Conservation (phyloP, 2,888 invertebrate genomes). For the Pyralis farinalis region DNA sequence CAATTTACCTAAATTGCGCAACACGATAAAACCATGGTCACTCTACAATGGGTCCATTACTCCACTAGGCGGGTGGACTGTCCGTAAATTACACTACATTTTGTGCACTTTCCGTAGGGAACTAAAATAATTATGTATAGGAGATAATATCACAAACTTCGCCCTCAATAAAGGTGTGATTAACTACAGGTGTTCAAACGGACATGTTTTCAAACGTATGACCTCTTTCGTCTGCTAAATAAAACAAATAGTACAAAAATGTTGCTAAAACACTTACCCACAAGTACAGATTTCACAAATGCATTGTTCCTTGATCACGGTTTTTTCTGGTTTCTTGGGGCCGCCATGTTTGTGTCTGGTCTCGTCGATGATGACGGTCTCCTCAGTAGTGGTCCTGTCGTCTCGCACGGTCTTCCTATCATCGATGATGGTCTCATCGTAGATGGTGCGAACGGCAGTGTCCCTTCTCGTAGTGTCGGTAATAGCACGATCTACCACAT, state of each 20-base stretch:
- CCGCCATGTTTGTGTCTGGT: conserved; percentile 59
- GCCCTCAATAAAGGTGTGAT: conserved; percentile 5
- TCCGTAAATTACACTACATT: neutral
- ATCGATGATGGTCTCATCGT: conserved; percentile 67
- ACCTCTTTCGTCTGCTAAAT: neutral
- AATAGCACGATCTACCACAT: conserved; percentile 74
- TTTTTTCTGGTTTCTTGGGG: conserved; percentile 66
- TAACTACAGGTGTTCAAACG: conserved; percentile 2
- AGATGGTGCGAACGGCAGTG: conserved; percentile 66
- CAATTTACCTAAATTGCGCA: conserved; percentile 4
- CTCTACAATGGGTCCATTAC: conserved; percentile 1
- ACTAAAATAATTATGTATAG: conserved; percentile 1
- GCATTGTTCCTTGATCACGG: conserved; percentile 86
- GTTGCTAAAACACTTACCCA: conserved; percentile 84
- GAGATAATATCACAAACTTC: conserved; percentile 3
- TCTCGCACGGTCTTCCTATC: conserved; percentile 71
- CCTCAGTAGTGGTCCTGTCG: conserved; percentile 58
- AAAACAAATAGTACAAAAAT: neutral
- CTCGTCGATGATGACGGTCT: conserved; percentile 61
- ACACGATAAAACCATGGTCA: conserved; percentile 1
- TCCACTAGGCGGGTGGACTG: neutral
- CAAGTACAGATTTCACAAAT: conserved; percentile 95
- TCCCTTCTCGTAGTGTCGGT: conserved; percentile 63
- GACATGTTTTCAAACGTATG: too few relatives aligned
- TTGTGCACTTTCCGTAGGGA: conserved; percentile 1